Evolutionary conservation across 1,140 invertebrate species (phyloP).

Genomic region (Plectus sambesii): DNA sequence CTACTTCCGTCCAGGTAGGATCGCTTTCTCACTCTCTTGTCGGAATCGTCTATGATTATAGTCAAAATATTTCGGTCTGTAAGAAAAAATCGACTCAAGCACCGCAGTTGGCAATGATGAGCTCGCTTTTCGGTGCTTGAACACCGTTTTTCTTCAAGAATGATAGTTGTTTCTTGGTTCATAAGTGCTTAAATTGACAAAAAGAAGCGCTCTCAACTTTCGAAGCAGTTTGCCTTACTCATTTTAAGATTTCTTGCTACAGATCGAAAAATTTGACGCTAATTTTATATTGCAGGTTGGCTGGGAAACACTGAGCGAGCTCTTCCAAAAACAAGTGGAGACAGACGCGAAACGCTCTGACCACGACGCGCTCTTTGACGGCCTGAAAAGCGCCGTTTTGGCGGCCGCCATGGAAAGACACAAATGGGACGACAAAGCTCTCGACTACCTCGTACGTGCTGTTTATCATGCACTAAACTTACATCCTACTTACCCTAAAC

Average conservation of each 20-base stretch:
- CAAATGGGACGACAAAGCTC: constrained; percentile 78
- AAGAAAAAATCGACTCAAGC: not conserved
- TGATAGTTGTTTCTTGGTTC: constrained; percentile 2
- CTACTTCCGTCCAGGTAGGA: constrained; percentile 64
- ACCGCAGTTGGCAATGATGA: too few relatives aligned
- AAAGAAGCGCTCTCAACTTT: too few relatives aligned
- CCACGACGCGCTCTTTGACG: constrained; percentile 80
- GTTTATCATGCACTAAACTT: too few relatives aligned
- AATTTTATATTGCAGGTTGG: constrained; percentile 54
- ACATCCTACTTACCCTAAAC: too few relatives aligned
- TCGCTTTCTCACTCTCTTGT: constrained; percentile 3
- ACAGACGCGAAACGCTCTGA: constrained; percentile 59
- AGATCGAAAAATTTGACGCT: constrained; percentile 8
- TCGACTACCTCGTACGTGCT: constrained; percentile 51
- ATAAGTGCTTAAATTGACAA: constrained; percentile 2
- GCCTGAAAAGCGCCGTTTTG: constrained; percentile 73
- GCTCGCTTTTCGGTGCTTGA: not conserved
- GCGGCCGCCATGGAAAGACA: constrained; percentile 71
- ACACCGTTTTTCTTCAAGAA: constrained; percentile 6
- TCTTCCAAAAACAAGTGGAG: constrained; percentile 69
- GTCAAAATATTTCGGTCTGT: too few relatives aligned
- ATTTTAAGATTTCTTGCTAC: too few relatives aligned
- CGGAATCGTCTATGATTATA: not conserved
- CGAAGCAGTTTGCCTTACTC: too few relatives aligned
- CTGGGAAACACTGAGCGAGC: constrained; percentile 71